Evolutionary conservation across 1,140 invertebrate species (phyloP).

Genomic region (Chymomyza costata): DNA sequence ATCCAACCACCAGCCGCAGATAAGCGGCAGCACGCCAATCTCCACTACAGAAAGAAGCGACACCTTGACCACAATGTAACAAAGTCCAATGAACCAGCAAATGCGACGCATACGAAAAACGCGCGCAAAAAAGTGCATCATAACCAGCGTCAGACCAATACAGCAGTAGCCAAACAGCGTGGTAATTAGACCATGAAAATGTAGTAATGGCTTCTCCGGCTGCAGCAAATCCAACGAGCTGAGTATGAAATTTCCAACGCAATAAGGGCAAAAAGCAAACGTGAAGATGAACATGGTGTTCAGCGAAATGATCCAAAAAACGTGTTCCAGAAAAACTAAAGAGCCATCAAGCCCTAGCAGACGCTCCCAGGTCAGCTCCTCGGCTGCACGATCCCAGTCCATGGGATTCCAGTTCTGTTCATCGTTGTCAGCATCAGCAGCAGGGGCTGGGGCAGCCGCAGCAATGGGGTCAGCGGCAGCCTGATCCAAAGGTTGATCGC

Average conservation of each 20-base stretch:
- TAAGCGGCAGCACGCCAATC: constrained; percentile 96
- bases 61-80: constrained; percentile 98
- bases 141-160: constrained; percentile 88
- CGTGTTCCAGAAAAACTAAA: constrained; percentile 97
- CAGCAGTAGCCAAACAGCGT: constrained; percentile 95
- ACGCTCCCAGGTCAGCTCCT: constrained; percentile 98
- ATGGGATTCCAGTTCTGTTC: constrained; percentile 98
- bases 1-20: constrained; percentile 99
- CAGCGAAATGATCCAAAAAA: constrained; percentile 98
- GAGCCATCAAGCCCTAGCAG: constrained; percentile 97
- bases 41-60: constrained; percentile 94
- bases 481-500: constrained; percentile 6
- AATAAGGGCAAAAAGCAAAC: constrained; percentile 96
- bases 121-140: constrained; percentile 87
- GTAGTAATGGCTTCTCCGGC: constrained; percentile 82
- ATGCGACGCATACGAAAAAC: constrained; percentile 87
- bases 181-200: constrained; percentile 95
- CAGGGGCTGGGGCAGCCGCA: constrained; percentile 66
- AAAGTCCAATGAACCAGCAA: constrained; percentile 91
- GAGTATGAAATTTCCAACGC: constrained; percentile 92
- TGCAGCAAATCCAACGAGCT: constrained; percentile 85
- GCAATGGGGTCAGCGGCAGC: constrained; percentile 30
- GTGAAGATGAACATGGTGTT: constrained; percentile 97
- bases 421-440: constrained; percentile 76
- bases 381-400: constrained; percentile 97